Base-by-base conservation (phyloP, 1,140 invertebrate species). In the Orchestia grillus region DNA sequence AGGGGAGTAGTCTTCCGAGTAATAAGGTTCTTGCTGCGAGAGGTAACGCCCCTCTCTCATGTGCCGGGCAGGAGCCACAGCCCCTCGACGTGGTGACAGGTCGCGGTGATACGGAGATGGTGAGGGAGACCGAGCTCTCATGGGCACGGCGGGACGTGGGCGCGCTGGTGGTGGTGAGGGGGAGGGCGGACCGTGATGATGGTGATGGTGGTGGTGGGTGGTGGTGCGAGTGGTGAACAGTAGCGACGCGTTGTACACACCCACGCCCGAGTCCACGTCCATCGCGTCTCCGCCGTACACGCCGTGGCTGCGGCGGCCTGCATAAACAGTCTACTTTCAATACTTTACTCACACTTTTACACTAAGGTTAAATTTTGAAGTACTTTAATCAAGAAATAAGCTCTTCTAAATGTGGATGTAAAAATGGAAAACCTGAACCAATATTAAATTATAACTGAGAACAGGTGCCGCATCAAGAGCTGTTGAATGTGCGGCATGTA, bases 1-100 rank as follows among this genome's bases (percentile, higher is more conserved):
- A 40, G 92, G 92, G 6, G 92, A 94, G 92, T 94, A 94, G 11
- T 94, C 92, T 44, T 94, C 92, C 23, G 92, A 94, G 44, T 94
- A 94, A 94, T 47, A 94, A n/a, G 44, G 92, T 47, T 47, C 92
- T 28, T 94, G 11, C 40, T 44, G 43, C 19, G 41, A 11, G 8
- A 47, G 19, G 44, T 94, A 47, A 16, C 36, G 92, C 11, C 92
- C 41, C 44, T 44, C 36, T 42, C 43, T 6, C 41, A 44, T 23
- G 88, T 44, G 28, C 4, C 41, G 41, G 41, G 11, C 8, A 43
- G 88, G 88, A 42, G 88, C 41, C 3, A 41, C 41, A 36, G 62
- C 62, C 3, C 11, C 41, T 1, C 23, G 43, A 44, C 44, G 44
- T 8, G 92, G 92, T 6, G 44, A 94, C 92, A 94, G 0, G 36